A percentile compares a stretch with the other conserved stretches of the same genome.
phyloP scores from a whole-genome alignment of 2,797 vertebrate species.

The Hafferia zeledoni region DNA sequence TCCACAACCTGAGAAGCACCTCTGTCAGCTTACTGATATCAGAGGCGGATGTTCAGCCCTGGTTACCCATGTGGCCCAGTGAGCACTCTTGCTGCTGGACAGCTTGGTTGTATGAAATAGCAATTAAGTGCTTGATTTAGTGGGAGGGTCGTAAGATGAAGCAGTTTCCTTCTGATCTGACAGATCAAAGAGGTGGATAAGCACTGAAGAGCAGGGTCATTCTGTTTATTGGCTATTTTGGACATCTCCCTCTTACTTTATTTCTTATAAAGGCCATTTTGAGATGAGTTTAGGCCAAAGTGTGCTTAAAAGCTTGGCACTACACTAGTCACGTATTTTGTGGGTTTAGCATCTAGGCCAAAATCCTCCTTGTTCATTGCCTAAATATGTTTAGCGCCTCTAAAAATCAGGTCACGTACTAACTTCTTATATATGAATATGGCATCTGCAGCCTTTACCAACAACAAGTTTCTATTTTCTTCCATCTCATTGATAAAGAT shows the following conservation, averaged over 20 bases:
- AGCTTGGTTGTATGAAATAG: background rate
- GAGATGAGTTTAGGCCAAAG: slow-evolving; percentile 16
- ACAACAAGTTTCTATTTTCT: slow-evolving; percentile 73
- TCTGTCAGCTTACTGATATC: background rate
- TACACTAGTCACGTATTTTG: slow-evolving; percentile 2
- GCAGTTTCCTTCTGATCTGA: background rate
- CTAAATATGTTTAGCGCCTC: slow-evolving; percentile 33
- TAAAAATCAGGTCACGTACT: slow-evolving; percentile 70
- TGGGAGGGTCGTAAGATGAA: background rate
- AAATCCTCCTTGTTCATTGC: slow-evolving; percentile 52
- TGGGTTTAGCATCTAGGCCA: slow-evolving; percentile 44
- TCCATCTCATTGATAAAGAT: slow-evolving; percentile 71
- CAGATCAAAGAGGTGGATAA: background rate
- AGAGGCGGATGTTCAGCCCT: background rate
- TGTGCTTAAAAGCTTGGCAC: slow-evolving; percentile 32
- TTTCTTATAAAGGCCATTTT: background rate
- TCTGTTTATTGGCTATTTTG: background rate
- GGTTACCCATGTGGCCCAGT: background rate
- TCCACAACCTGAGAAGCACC: background rate
- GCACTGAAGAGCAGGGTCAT: background rate
- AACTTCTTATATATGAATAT: slow-evolving; percentile 70
- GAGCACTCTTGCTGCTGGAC: background rate
- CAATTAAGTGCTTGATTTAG: background rate
- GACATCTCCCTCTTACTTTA: background rate
- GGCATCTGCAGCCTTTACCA: slow-evolving; percentile 69